Percentiles rank a stretch among this genome's conserved stretches.
Evolutionary conservation across 2,113 vertebrate genomes (phyloP).

Genomic region (Morone saxatilis): DNA sequence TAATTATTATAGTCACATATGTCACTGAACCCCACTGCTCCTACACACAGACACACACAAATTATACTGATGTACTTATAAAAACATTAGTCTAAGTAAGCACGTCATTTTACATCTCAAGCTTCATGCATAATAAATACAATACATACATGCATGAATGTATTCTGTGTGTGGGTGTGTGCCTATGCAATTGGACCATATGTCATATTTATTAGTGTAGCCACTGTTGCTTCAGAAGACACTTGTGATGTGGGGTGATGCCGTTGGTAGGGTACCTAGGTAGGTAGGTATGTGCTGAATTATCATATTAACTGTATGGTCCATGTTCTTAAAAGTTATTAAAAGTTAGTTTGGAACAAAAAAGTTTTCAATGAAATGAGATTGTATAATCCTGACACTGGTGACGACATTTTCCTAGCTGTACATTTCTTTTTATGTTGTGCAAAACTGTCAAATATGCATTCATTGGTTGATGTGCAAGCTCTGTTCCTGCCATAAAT

Average conservation of each 20-base stretch:
- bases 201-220: slow-evolving; percentile 37
- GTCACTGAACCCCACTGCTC: slow-evolving; percentile 18
- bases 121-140: slow-evolving; percentile 50
- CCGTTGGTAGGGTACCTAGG: not conserved
- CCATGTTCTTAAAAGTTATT: not conserved
- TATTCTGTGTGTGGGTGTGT: slow-evolving; percentile 46
- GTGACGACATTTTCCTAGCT: not conserved
- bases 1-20: slow-evolving; percentile 63
- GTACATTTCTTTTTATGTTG: not conserved
- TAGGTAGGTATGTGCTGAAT: not conserved
- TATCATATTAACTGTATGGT: not conserved
- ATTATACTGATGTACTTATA: slow-evolving; percentile 38
- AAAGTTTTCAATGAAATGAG: not conserved
- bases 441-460: not conserved
- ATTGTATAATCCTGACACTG: not conserved
- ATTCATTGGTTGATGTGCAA: not conserved
- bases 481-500: not conserved
- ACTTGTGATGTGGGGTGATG: not conserved
- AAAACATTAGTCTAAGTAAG: slow-evolving; percentile 57
- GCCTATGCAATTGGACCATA: slow-evolving; percentile 36
- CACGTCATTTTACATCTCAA: slow-evolving; percentile 54
- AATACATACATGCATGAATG: slow-evolving; percentile 14
- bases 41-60: slow-evolving; percentile 1
- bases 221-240: slow-evolving; percentile 1
- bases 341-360: not conserved